phyloP scores from a whole-genome alignment of 2,113 vertebrate species.

The Xyliphius kryptos region DNA sequence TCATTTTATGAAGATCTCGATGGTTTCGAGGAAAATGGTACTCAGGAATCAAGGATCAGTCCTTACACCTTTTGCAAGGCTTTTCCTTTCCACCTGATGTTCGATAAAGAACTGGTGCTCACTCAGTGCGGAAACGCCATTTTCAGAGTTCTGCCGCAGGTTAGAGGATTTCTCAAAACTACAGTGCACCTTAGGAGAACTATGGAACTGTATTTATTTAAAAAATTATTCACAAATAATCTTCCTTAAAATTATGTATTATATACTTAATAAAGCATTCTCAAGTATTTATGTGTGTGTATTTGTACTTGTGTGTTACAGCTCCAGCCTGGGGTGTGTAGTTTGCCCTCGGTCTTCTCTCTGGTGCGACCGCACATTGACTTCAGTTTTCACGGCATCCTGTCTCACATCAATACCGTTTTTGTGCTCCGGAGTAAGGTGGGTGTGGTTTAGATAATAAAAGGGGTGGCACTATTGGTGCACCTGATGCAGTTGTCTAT shows the following conservation, averaged over 20 bases:
- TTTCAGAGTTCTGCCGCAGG: constrained; percentile 94
- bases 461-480: too few relatives aligned
- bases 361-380: constrained; percentile 97
- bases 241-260: too few relatives aligned
- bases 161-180: constrained; percentile 45
- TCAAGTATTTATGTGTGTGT: background rate
- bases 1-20: constrained; percentile 93
- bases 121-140: constrained; percentile 97
- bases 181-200: too few relatives aligned
- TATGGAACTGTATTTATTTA: too few relatives aligned
- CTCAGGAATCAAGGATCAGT: constrained; percentile 94
- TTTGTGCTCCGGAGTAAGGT: constrained; percentile 97
- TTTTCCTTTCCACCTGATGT: constrained; percentile 98
- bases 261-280: too few relatives aligned
- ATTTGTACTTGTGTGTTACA: constrained; percentile 46
- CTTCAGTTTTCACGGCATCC: constrained; percentile 95
- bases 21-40: constrained; percentile 93
- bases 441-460: too few relatives aligned
- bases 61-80: constrained; percentile 98
- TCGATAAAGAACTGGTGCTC: constrained; percentile 88
- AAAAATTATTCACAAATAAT: too few relatives aligned
- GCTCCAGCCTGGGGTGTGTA: constrained; percentile 92
- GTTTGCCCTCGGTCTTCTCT: constrained; percentile 89
- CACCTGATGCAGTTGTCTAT: too few relatives aligned
- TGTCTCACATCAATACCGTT: constrained; percentile 98